Conservation (phyloP, 1,140 invertebrate species). For the Tetramorium parvispinum region DNA sequence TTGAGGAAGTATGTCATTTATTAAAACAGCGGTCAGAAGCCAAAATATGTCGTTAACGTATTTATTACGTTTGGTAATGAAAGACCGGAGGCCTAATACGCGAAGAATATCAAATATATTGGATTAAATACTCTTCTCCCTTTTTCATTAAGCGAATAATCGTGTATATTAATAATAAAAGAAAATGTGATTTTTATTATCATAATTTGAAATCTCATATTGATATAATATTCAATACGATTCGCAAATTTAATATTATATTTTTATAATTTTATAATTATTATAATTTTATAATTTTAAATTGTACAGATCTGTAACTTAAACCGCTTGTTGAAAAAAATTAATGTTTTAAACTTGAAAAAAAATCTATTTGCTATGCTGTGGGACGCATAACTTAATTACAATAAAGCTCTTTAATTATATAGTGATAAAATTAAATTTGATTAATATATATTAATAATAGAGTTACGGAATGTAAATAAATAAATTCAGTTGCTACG, state of each 20-base stretch:
- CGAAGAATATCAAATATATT: neutral
- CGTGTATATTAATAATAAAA: neutral
- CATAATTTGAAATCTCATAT: neutral
- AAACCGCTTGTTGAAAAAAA: neutral
- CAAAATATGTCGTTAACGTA: conserved; percentile 10
- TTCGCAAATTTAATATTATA: neutral
- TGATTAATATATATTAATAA: neutral
- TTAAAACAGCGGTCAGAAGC: neutral
- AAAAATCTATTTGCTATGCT: neutral
- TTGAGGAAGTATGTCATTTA: conserved; percentile 46
- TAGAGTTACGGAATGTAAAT: neutral
- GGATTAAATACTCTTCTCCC: neutral
- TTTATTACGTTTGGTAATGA: conserved; percentile 33
- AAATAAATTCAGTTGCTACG: neutral
- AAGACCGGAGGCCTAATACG: neutral
- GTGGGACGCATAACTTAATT: neutral
- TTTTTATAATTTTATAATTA: too few species aligned
- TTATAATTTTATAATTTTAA: too few species aligned
- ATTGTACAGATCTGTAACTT: neutral
- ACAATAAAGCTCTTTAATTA: neutral
- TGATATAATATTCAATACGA: neutral
- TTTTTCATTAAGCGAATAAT: neutral
- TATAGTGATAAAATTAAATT: neutral
- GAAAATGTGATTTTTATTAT: neutral
- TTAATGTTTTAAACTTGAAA: neutral